Evolutionary conservation across 2,797 vertebrate genomes (phyloP).

Genomic region (Lagodon rhomboides): DNA sequence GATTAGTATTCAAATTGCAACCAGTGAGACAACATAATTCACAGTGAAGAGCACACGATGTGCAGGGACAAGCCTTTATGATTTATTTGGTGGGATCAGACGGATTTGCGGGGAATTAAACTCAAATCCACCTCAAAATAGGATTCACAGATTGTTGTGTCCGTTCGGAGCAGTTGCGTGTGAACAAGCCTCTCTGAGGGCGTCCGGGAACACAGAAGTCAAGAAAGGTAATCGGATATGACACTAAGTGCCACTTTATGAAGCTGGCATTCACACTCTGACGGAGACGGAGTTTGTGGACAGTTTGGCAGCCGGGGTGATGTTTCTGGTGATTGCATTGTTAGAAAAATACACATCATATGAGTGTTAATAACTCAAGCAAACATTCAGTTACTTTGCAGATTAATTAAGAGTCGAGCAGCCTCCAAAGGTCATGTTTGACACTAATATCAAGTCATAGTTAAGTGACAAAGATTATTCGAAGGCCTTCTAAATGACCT

Average conservation of each 20-base stretch:
- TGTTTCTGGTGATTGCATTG: background rate
- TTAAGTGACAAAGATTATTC: background rate
- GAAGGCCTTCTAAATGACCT: background rate
- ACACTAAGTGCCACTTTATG: conserved; percentile 37
- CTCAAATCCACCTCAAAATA: conserved; percentile 39
- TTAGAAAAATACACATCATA: conserved; percentile 10
- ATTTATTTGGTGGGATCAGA: conserved; percentile 52
- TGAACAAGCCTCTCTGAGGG: conserved; percentile 5
- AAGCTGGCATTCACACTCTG: conserved; percentile 22
- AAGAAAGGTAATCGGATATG: conserved; percentile 28
- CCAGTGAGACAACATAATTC: conserved; percentile 20
- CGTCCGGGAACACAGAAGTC: conserved; percentile 12
- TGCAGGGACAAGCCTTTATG: conserved; percentile 22
- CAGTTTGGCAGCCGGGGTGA: background rate
- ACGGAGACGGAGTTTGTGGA: conserved; percentile 2
- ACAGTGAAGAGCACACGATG: background rate
- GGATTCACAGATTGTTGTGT: conserved; percentile 33
- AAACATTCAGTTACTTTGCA: conserved; percentile 16
- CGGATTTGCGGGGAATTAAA: conserved; percentile 64
- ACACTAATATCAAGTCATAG: background rate
- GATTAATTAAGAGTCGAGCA: background rate
- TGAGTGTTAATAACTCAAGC: background rate
- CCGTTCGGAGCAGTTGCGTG: conserved; percentile 15
- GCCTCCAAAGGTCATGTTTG: background rate
- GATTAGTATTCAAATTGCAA: conserved; percentile 47